Conservation (phyloP, 2,797 vertebrate species). For the Synanceia verrucosa region DNA sequence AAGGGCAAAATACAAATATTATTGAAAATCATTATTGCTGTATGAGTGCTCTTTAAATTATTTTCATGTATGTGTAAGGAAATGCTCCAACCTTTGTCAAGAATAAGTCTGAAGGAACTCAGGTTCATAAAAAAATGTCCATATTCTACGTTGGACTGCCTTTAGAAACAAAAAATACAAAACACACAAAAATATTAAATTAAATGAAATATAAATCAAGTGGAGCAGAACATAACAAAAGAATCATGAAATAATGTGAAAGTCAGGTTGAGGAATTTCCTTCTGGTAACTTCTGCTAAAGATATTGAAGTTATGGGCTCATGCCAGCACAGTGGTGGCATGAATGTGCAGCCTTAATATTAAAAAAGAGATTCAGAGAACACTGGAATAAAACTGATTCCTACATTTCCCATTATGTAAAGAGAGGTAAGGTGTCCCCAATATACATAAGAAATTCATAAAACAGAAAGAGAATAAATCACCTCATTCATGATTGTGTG, state of each 20-base stretch:
- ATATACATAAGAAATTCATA: slow-evolving; percentile 4
- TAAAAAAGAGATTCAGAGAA: slow-evolving; percentile 19
- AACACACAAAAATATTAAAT: slow-evolving; percentile 39
- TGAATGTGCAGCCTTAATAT: slow-evolving; percentile 30
- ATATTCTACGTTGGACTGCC: neutral
- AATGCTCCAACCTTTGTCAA: neutral
- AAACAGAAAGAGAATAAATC: slow-evolving; percentile 35
- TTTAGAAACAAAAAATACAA: slow-evolving; percentile 35
- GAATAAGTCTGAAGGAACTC: neutral
- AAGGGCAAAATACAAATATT: slow-evolving; percentile 28
- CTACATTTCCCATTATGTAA: slow-evolving; percentile 31
- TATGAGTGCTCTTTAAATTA: slow-evolving; percentile 38
- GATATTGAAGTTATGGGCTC: neutral
- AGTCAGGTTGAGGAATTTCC: neutral
- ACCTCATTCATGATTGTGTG: slow-evolving; percentile 48
- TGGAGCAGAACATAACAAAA: neutral
- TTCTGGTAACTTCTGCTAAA: neutral
- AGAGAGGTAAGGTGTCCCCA: neutral
- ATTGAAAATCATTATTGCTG: slow-evolving; percentile 29
- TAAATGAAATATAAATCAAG: slow-evolving; percentile 36
- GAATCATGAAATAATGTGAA: slow-evolving; percentile 18
- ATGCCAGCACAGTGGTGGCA: slow-evolving; percentile 19
- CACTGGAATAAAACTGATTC: slow-evolving; percentile 5
- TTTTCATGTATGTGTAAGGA: neutral
- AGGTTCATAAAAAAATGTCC: neutral